Conservation (phyloP, 64 coral and sea anemone genomes). For the Cladopsammia gracilis region DNA sequence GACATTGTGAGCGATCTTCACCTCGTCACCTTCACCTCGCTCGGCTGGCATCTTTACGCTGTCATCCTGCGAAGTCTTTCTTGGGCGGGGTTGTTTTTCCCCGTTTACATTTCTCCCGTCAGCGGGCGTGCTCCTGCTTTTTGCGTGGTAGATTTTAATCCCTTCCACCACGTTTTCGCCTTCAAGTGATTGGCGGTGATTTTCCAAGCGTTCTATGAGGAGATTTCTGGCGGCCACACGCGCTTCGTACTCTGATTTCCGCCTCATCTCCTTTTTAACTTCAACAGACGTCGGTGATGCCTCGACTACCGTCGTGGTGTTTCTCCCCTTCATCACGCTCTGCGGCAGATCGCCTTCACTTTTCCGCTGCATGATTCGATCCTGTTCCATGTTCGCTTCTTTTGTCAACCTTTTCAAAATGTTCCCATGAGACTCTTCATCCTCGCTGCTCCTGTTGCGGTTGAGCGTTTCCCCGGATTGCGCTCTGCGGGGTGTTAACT, state of each 20-base stretch:
- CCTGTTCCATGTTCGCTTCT: constrained; percentile 20
- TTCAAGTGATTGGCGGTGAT: constrained; percentile 68
- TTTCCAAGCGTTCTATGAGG: constrained; percentile 87
- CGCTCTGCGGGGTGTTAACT: constrained; percentile 14
- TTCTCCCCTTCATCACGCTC: constrained; percentile 7
- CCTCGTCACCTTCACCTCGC: background rate
- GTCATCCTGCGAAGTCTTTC: constrained; percentile 10
- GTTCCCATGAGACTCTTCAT: constrained; percentile 26
- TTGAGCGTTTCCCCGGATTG: constrained; percentile 43
- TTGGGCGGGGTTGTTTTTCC: background rate
- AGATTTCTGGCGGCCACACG: constrained; percentile 78
- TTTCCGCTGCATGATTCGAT: background rate
- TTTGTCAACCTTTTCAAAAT: constrained; percentile 26
- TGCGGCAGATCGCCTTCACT: constrained; percentile 50
- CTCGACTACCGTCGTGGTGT: constrained; percentile 27
- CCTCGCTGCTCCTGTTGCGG: constrained; percentile 7
- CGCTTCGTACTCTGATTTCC: constrained; percentile 67
- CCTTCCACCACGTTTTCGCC: constrained; percentile 59
- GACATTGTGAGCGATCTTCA: background rate
- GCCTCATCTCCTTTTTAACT: constrained; percentile 36
- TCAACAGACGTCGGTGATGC: constrained; percentile 38
- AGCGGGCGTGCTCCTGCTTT: constrained; percentile 82
- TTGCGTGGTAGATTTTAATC: constrained; percentile 85
- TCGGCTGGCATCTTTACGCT: background rate
- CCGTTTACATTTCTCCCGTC: constrained; percentile 16